phyloP scores from a whole-genome alignment of 2,888 invertebrate genomes.

The Pristionchus arcanus region DNA sequence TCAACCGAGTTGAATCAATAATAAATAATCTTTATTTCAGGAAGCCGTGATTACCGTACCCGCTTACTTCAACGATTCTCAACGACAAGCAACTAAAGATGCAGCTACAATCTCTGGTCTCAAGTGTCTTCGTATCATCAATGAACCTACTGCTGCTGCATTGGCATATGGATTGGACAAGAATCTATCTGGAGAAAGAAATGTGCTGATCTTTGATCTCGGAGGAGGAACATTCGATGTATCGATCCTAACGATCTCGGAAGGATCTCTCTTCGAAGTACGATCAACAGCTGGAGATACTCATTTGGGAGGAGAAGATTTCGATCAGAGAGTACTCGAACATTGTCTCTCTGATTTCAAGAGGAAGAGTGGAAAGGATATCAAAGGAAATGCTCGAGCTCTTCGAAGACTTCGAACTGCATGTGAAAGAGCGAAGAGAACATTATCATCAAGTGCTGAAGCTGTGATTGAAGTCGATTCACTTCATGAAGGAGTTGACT shows the following conservation, averaged over 20 bases:
- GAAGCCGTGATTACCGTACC: constrained; percentile 92
- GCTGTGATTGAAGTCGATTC: constrained; percentile 90
- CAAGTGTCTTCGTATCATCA: constrained; percentile 81
- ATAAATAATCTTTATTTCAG: not conserved
- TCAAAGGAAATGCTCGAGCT: constrained; percentile 90
- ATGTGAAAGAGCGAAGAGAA: constrained; percentile 85
- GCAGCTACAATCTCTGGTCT: constrained; percentile 81
- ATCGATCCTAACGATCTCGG: constrained; percentile 97
- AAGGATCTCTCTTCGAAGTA: constrained; percentile 83
- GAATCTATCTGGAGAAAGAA: constrained; percentile 69
- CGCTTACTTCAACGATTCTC: constrained; percentile 87
- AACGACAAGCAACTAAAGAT: constrained; percentile 85
- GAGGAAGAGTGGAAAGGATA: constrained; percentile 88
- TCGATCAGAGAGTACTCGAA: constrained; percentile 83
- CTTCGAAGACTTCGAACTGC: constrained; percentile 92
- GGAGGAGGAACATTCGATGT: constrained; percentile 85
- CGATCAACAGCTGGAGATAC: constrained; percentile 68
- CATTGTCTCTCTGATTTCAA: constrained; percentile 80
- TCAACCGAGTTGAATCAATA: not conserved
- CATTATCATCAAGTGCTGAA: constrained; percentile 83
- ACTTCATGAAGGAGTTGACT: constrained; percentile 94
- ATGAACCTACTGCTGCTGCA: constrained; percentile 84
- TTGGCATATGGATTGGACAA: constrained; percentile 87
- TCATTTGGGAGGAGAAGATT: constrained; percentile 77
- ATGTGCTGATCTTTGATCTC: constrained; percentile 81